These are phyloP conservation scores for Acleris emargana DNA, from an alignment of 2,888 invertebrate species.

Conservation along the genomic window DNA sequence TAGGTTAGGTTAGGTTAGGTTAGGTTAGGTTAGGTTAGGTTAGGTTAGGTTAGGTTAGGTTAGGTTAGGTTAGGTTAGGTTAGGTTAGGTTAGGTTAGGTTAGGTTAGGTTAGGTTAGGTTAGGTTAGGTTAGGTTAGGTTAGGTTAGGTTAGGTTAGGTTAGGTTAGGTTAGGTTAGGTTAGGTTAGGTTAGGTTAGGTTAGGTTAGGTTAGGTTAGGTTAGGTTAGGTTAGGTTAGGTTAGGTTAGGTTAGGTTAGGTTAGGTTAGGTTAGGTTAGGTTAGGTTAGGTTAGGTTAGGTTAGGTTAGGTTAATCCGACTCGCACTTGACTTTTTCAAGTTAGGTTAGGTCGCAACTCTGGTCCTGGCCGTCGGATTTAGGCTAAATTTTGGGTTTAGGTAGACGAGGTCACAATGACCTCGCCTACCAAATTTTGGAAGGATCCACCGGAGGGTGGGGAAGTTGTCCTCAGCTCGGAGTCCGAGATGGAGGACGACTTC, in stretches of 20 bases:
- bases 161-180: conserved; percentile 34
- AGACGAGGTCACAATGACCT: no score
- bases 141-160: conserved; percentile 24
- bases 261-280: conserved; percentile 37
- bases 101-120: background rate
- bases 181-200: conserved; percentile 21
- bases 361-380: no score
- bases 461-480: no score
- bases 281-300: conserved; percentile 33
- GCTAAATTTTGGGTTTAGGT: no score
- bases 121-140: background rate
- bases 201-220: conserved; percentile 21
- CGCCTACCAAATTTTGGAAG: background rate
- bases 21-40: no score
- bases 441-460: no score
- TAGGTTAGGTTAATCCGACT: conserved; percentile 32
- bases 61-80: background rate
- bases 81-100: background rate
- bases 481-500: no score
- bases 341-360: no score
- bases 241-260: conserved; percentile 37
- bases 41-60: no score
- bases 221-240: conserved; percentile 37
- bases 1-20: no score
- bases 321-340: no score